phyloP scores from a whole-genome alignment of 1,140 invertebrate genomes.

The Homarus americanus region DNA sequence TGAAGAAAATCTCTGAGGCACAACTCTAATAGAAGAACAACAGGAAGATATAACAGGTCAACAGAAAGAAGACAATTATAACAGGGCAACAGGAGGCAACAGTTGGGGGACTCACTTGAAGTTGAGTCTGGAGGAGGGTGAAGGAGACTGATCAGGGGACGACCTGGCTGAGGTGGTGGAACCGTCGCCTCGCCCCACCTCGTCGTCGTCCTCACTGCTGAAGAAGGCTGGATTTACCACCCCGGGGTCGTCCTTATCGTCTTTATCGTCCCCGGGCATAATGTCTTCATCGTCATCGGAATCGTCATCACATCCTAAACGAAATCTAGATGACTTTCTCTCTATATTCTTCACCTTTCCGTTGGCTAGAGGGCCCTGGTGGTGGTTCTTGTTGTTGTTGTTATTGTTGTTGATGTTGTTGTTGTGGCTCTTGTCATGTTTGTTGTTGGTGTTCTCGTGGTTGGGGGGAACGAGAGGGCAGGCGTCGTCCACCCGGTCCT shows the following conservation, averaged over 20 bases:
- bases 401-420: neutral
- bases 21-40: too few species aligned
- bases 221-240: slow-evolving; percentile 63
- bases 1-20: too few species aligned
- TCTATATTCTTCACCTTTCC: slow-evolving; percentile 33
- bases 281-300: slow-evolving; percentile 35
- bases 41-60: too few species aligned
- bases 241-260: slow-evolving; percentile 62
- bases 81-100: neutral
- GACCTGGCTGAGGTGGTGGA: slow-evolving; percentile 65
- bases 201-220: slow-evolving; percentile 55
- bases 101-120: slow-evolving; percentile 18
- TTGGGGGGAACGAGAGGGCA: slow-evolving; percentile 33
- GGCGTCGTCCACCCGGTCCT: slow-evolving; percentile 44
- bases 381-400: neutral
- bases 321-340: slow-evolving; percentile 18
- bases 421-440: neutral
- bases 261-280: slow-evolving; percentile 64
- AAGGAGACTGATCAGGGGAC: slow-evolving; percentile 46
- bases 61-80: too few species aligned
- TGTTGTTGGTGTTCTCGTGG: neutral
- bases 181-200: slow-evolving; percentile 41
- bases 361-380: slow-evolving; percentile 13
- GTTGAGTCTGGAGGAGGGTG: slow-evolving; percentile 40
- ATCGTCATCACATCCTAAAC: slow-evolving; percentile 56